Evolutionary conservation across 2,888 invertebrate genomes (phyloP), one percentile per base, ranked within the genome.

Genomic region (Melieria picta): DNA sequence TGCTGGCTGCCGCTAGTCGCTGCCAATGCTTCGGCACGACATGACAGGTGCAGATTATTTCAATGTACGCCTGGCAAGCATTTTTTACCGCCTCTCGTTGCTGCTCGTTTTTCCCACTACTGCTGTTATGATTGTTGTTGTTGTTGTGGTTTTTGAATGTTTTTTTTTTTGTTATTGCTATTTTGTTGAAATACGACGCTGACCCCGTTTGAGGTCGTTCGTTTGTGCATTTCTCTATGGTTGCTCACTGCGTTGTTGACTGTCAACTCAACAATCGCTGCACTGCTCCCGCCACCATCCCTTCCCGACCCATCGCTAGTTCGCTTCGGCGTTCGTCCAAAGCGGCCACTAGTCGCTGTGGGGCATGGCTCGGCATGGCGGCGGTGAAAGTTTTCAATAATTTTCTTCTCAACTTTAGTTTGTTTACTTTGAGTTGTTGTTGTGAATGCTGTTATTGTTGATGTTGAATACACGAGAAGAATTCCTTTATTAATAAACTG

Each of bases 141-240:
- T 43, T 55, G 3, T 64, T 30, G 13, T 30, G 50, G 11, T 69
- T n/a, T 5, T 50, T 56, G 58, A n/a, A 65, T 11, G n/a, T 55
- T 7, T 46, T 4, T 16, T 4, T 13, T 42, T 5, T 56, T 56
- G 16, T 56, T 16, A 30, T 56, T 56, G 30, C 65, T 65, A 13
- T 16, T 55, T 52, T 46, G 16, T 64, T 5, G 42, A 4, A 30
- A 65, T 46, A 66, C 43, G 50, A 30, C 62, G 69, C 76, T 83
- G 82, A 81, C 81, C 83, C 81, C 83, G 81, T 83, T 82, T 83
- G 80, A 82, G 81, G 81, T 82, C 83, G 82, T 82, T 82, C 81
- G 78, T 83, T 52, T 11, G 10, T 52, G 11, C 13, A 9, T 52
- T 7, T 52, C n/a, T 9, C 7, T 52, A 13, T 52, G 10, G 52